Evolutionary conservation across 2,797 vertebrate genomes (phyloP), one percentile per base, ranked within the genome.

Genomic region (Hybognathus amarus): DNA sequence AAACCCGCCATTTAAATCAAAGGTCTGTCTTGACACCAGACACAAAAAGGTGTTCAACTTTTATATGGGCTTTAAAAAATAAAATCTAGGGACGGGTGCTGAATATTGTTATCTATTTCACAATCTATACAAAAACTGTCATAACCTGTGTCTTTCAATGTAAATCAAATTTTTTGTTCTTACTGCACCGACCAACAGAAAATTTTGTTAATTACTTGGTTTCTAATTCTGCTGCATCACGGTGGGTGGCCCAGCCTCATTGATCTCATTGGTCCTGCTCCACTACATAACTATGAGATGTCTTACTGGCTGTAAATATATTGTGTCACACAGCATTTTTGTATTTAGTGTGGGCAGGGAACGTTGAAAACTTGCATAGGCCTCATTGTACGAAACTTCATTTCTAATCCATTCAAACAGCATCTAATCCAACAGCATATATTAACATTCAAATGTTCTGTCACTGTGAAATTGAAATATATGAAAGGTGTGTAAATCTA

Each of bases 371-470:
- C 18, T 22, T 33, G 18, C 18, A 22, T 36, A 7, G 2, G 6
- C 45, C 70, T 52, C 6, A 30, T 2, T 42, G 42, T 42, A 12
- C 42, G 42, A 42, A 42, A 42, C 42, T 71, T 2, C 42, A 12
- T 45, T 45, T 50, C 7, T 47, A 47, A 47, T 70, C 68, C 42
- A 27, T 27, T 70, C 17, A 17, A 71, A n/a, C n/a, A n/a, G n/a
- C n/a, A n/a, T n/a, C n/a, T n/a, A 73, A 33, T 36, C n/a, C n/a
- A 73, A 54, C 54, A n/a, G 6, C 47, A 74, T 36, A 74, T n/a
- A 56, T n/a, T 38, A 33, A n/a, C 11, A 13, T 20, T 13, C 10
- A 74, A 54, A 36, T 73, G 18, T 7, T 73, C 27, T 73, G 70
- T 54, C 18, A n/a, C 27, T 73, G 70, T 54, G 30, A n/a, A 11